Conservation (phyloP, 2,888 invertebrate genomes). For the Helicoverpa assulta region DNA sequence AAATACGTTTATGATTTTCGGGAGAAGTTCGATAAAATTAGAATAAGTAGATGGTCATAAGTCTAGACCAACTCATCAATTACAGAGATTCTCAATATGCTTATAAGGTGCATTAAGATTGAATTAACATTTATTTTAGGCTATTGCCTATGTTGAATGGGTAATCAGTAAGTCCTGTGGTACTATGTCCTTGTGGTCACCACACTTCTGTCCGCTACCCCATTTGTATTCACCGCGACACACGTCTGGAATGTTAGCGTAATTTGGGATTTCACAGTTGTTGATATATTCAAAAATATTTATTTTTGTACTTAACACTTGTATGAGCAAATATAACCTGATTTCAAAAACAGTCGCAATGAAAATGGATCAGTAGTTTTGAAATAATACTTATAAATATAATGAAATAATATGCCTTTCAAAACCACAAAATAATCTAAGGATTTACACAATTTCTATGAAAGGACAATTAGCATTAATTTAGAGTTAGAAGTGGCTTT, state of each 20-base stretch:
- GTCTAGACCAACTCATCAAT: too few species aligned
- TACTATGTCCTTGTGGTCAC: constrained; percentile 3
- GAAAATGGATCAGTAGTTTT: background rate
- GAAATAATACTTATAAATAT: background rate
- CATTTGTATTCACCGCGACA: constrained; percentile 73
- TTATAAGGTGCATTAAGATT: too few species aligned
- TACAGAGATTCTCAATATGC: too few species aligned
- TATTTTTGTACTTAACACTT: constrained; percentile 29
- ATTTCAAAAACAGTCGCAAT: background rate
- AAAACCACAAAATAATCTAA: background rate
- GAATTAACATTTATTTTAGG: too few species aligned
- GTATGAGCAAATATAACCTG: background rate
- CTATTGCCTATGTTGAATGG: too few species aligned
- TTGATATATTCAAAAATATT: constrained; percentile 58
- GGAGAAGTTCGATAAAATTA: too few species aligned
- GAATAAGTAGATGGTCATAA: too few species aligned
- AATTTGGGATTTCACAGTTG: constrained; percentile 76
- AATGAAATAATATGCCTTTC: background rate
- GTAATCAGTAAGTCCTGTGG: background rate
- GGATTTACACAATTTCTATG: background rate
- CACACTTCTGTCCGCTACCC: constrained; percentile 58
- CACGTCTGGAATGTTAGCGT: constrained; percentile 73
- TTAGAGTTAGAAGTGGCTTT: too few species aligned
- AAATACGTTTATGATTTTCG: too few species aligned
- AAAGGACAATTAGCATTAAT: background rate